Percentiles rank a stretch among this genome's conserved stretches.
phyloP scores from a whole-genome alignment of 2,888 invertebrate genomes.

The Malthinus seriepunctatus region DNA sequence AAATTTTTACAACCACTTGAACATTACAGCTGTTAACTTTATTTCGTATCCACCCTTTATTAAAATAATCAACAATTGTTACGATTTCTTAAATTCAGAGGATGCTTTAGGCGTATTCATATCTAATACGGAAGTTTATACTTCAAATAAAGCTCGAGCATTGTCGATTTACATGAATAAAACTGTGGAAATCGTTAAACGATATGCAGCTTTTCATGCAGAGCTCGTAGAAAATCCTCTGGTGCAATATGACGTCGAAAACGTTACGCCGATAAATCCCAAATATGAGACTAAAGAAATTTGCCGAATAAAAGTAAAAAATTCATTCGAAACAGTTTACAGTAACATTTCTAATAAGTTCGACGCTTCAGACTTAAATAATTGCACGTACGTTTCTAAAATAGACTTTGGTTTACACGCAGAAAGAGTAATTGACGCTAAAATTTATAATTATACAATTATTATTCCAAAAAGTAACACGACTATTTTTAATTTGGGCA shows the following conservation, averaged over 20 bases:
- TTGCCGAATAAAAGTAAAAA: slow-evolving; percentile 1
- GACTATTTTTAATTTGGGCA: slow-evolving; percentile 25
- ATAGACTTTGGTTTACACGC: slow-evolving; percentile 1
- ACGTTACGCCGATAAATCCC: background rate
- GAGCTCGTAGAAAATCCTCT: slow-evolving; percentile 14
- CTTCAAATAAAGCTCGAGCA: slow-evolving; percentile 13
- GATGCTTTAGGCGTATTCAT: slow-evolving; percentile 19
- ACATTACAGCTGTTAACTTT: slow-evolving; percentile 15
- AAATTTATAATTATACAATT: slow-evolving; percentile 10
- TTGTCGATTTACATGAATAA: background rate
- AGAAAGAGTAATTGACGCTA: slow-evolving; percentile 8
- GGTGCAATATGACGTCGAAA: slow-evolving; percentile 7
- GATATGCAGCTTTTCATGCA: slow-evolving; percentile 8
- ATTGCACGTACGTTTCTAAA: slow-evolving; percentile 24
- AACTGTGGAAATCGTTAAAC: background rate
- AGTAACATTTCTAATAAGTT: slow-evolving; percentile 1
- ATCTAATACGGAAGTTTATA: slow-evolving; percentile 16
- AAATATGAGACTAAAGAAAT: slow-evolving; percentile 8
- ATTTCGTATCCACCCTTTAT: slow-evolving; percentile 17
- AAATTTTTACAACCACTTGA: slow-evolving; percentile 15
- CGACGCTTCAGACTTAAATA: slow-evolving; percentile 6
- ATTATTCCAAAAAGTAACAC: slow-evolving; percentile 6
- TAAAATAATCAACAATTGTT: slow-evolving; percentile 13
- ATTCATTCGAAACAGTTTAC: background rate
- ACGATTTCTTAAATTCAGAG: slow-evolving; percentile 18